Conservation (phyloP, 2,888 invertebrate genomes). For the Sinopyrophorus schimmeli region DNA sequence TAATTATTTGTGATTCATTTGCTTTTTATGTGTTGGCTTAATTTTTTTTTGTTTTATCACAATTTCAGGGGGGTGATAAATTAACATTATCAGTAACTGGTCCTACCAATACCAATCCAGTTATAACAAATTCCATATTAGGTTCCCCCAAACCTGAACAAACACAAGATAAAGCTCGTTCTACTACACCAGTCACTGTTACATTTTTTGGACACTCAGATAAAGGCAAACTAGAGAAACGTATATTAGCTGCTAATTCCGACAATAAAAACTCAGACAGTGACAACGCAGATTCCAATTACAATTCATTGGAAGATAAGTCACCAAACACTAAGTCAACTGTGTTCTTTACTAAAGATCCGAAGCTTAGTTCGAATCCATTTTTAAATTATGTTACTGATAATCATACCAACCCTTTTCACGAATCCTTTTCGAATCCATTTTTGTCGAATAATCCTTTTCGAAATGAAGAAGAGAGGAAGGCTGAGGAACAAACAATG, state of each 20-base stretch:
- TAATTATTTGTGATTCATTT: slow-evolving; percentile 1
- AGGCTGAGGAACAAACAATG: slow-evolving; percentile 13
- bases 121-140: slow-evolving; percentile 32
- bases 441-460: slow-evolving; percentile 53
- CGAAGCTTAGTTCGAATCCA: slow-evolving; percentile 43
- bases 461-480: slow-evolving; percentile 39
- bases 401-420: slow-evolving; percentile 56
- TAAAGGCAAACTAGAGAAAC: slow-evolving; percentile 49
- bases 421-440: slow-evolving; percentile 54
- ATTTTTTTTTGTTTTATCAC: slow-evolving; percentile 18
- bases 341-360: slow-evolving; percentile 15
- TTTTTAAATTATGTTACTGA: slow-evolving; percentile 45
- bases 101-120: slow-evolving; percentile 40
- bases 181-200: slow-evolving; percentile 63
- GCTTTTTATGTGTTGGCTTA: slow-evolving; percentile 8
- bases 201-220: slow-evolving; percentile 60
- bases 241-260: slow-evolving; percentile 40
- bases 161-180: slow-evolving; percentile 47
- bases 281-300: slow-evolving; percentile 24
- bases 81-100: slow-evolving; percentile 68
- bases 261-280: slow-evolving; percentile 32
- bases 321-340: slow-evolving; percentile 15
- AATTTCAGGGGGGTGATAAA: slow-evolving; percentile 67
- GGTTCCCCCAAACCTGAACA: slow-evolving; percentile 36
- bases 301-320: slow-evolving; percentile 22